Evolutionary conservation across 2,888 invertebrate species (phyloP), one percentile per base, ranked within the genome.

Genomic region (Didymodactylos carnosus): DNA sequence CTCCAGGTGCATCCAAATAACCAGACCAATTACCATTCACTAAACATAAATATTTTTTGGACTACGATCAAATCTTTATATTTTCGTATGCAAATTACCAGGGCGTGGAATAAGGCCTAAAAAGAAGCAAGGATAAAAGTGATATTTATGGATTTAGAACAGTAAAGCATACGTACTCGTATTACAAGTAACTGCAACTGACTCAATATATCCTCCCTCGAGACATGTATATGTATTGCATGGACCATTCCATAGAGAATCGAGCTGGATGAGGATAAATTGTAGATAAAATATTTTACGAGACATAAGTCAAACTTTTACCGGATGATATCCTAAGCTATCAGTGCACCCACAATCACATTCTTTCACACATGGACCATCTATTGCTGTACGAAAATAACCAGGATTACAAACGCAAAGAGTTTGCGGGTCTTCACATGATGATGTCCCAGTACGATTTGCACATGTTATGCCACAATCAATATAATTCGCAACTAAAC

Each of bases 1-100:
- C n/a, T n/a, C n/a, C n/a, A n/a, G n/a, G n/a, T n/a, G n/a, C n/a
- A n/a, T n/a, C n/a, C n/a, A n/a, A n/a, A 85, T 85, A 85, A 29
- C 79, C 78, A 25, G 84, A 82, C 85, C 85, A 85, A 13, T 62
- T 62, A 35, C 62, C 62, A 62, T 62, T 62, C 3, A 62, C 19
- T 35, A 35, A 35, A 29, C 16, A 53, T 27, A 53, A 25, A 1
- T 27, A 13, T 3, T 27, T 10, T 10, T 16, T 6, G 6, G 8
- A n/a, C n/a, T n/a, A n/a, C 13, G 4, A 14, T 14, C 25, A 27
- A 14, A 1, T 49, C 14, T 10, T 13, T 49, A 11, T 49, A 5
- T 25, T 5, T 35, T 75, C 77, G 75, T 75, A 80, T 79, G 76
- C 73, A 80, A 79, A 19, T 35, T n/a, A 62, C 62, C 10, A n/a